Evolutionary conservation across 2,888 invertebrate species (phyloP), one percentile per base, ranked within the genome.

Genomic region (Euzophera pinguis): DNA sequence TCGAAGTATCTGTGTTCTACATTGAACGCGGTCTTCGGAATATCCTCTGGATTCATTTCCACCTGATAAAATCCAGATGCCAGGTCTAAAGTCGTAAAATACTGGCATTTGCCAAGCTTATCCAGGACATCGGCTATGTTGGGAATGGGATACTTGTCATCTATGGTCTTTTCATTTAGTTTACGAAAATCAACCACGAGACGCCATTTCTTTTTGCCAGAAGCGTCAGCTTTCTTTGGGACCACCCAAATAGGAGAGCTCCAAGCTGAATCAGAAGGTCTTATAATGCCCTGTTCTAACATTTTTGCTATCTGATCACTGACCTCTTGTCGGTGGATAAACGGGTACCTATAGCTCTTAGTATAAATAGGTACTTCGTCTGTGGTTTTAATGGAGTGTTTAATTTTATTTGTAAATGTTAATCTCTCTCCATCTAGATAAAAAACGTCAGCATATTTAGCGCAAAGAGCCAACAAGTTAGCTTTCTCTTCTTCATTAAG

Each of bases 211-310:
- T 39, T 27, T 59, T 64, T 63, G 9, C 69, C 69, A 0, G 61
- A 59, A 0, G 67, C 57, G 42, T 73, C 71, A 3, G 54, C 39
- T 54, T 72, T 73, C 53, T 75, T 69, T 0, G 69, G 67, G 3
- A 74, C 74, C 3, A 74, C 57, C 70, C 69, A 73, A n/a, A 73
- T 57, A n/a, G 71, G 73, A 7, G 62, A 54, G 29, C 60, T 60
- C 67, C 71, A 75, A 2, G 74, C 73, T 7, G 65, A 67, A 1
- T 60, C 52, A 0, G 62, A 63, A 13, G 63, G 67, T 53, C 58
- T 54, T 14, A 75, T 71, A 8, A 73, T 75, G n/a, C 59, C 61
- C 42, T 55, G 56, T 53, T 65, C 59, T 56, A 67, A 16, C 57
- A 63, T 56, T 54, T 53, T 54, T 52, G 51, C 47, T 53, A 70